A percentile compares a stretch with the other conserved stretches of the same genome.
Evolutionary conservation across 2,888 invertebrate species (phyloP).

Genomic region (Chouioia cunea): DNA sequence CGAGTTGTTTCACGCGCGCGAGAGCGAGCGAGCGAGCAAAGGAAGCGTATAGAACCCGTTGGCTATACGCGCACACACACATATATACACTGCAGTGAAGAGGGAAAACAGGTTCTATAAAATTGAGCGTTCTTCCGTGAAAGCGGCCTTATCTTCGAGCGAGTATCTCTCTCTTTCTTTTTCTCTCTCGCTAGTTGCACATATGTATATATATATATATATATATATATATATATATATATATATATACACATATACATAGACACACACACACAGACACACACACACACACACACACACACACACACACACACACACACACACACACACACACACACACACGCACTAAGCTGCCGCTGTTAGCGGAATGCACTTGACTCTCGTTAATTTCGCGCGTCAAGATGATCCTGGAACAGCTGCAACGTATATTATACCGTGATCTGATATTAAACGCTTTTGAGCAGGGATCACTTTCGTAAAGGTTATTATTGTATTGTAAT

Average conservation of each 20-base stretch:
- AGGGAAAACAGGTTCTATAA: conserved; percentile 64
- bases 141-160: conserved; percentile 55
- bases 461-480: background rate
- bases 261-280: no score
- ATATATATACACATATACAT: no score
- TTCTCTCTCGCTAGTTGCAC: conserved; percentile 2
- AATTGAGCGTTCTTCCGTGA: conserved; percentile 64
- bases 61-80: conserved; percentile 12
- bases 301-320: no score
- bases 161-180: conserved; percentile 43
- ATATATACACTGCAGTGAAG: conserved; percentile 19
- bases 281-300: no score
- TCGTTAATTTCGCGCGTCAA: conserved; percentile 16
- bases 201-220: background rate
- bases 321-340: no score
- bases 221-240: background rate
- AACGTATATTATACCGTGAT: no score
- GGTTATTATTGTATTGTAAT: conserved; percentile 13
- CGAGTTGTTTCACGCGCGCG: conserved; percentile 53
- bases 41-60: conserved; percentile 47
- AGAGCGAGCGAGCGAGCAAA: conserved; percentile 35
- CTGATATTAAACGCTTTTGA: no score
- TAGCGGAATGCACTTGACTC: conserved; percentile 21
- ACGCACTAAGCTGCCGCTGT: no score
- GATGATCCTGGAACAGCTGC: no score